Conservation (phyloP, 2,113 vertebrate species). For the Macquaria australasica region DNA sequence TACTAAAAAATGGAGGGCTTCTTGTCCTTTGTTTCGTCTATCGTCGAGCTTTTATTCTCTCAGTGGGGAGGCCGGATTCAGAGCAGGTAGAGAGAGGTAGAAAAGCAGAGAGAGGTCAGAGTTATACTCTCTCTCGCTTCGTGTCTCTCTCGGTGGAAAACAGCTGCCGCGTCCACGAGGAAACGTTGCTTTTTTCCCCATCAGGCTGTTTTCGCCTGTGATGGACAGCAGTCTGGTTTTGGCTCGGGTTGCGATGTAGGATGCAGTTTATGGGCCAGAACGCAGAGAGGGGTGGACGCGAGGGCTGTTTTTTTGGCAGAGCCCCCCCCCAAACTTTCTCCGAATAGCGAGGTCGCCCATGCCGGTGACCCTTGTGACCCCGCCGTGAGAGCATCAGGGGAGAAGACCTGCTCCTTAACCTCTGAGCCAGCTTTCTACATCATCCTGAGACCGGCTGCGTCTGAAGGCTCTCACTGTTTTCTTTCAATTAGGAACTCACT, state of each 20-base stretch:
- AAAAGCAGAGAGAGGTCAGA: constrained; percentile 21
- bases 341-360: constrained; percentile 83
- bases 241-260: constrained; percentile 86
- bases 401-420: constrained; percentile 86
- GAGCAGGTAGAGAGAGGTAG: constrained; percentile 43
- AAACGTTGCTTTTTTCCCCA: constrained; percentile 89
- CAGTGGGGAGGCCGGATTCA: not conserved
- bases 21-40: constrained; percentile 3
- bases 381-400: constrained; percentile 81
- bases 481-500: constrained; percentile 52
- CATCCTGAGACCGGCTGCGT: constrained; percentile 6
- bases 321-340: constrained; percentile 63
- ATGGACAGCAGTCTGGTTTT: constrained; percentile 88
- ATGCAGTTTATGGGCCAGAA: constrained; percentile 93
- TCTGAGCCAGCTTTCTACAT: constrained; percentile 35
- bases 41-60: not conserved
- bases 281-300: constrained; percentile 72
- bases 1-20: not conserved
- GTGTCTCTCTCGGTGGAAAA: constrained; percentile 87
- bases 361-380: constrained; percentile 83
- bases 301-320: constrained; percentile 85
- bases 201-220: constrained; percentile 83
- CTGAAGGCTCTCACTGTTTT: constrained; percentile 27
- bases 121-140: constrained; percentile 63
- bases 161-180: constrained; percentile 91